phyloP scores from a whole-genome alignment of 2,888 invertebrate species.

The Folsomia manolachei region DNA sequence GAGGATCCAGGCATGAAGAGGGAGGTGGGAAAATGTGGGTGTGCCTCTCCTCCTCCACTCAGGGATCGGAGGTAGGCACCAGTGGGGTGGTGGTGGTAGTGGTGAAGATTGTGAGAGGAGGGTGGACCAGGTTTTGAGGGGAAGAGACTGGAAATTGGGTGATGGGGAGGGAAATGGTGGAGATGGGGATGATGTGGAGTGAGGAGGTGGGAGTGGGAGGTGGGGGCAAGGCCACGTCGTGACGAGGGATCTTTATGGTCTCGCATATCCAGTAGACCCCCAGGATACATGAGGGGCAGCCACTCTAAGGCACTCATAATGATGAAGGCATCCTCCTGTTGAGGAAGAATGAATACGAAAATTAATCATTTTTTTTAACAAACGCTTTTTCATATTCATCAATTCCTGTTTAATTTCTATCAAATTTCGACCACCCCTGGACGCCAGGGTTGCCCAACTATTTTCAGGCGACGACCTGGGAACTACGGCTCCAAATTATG shows the following conservation, averaged over 20 bases:
- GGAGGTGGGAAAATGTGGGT: conserved; percentile 33
- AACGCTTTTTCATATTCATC: not conserved
- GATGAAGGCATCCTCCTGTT: conserved; percentile 36
- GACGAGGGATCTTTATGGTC: conserved; percentile 77
- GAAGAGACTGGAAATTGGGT: conserved; percentile 25
- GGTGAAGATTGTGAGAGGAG: no score
- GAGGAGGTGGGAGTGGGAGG: no score
- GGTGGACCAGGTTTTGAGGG: conserved; percentile 24
- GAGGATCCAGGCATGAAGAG: conserved; percentile 38
- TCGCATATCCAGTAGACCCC: conserved; percentile 61
- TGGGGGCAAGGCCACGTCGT: conserved; percentile 55
- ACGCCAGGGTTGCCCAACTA: not conserved
- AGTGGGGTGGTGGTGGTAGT: conserved; percentile 33
- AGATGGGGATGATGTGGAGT: conserved; percentile 55
- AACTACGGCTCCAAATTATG: not conserved
- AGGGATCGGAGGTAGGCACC: conserved; percentile 42
- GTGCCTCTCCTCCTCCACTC: conserved; percentile 40
- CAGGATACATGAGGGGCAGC: conserved; percentile 48
- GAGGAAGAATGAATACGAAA: not conserved
- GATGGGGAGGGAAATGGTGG: conserved; percentile 53
- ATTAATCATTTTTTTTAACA: not conserved
- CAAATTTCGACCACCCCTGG: no score
- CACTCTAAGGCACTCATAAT: conserved; percentile 51
- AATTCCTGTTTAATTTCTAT: not conserved
- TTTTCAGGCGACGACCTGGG: not conserved